Percentiles rank a stretch among this genome's conserved stretches.
Evolutionary conservation across 2,797 vertebrate genomes (phyloP).

Genomic region (Pterois miles): DNA sequence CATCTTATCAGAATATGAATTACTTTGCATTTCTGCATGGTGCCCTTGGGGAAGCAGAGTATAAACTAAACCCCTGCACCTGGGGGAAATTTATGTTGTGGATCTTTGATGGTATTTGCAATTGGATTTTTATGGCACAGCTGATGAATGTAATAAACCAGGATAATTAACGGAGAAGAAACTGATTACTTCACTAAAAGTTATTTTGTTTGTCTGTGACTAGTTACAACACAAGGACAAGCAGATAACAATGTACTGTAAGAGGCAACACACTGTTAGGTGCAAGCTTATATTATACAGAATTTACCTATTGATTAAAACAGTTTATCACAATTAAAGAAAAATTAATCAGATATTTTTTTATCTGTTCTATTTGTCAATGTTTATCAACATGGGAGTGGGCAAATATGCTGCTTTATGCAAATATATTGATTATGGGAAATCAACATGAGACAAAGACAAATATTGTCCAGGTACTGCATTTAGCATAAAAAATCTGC

Average conservation of each 20-base stretch:
- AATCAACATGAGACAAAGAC: no score
- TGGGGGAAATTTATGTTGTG: conserved; percentile 66
- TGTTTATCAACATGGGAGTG: no score
- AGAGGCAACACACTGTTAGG: not conserved
- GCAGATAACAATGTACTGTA: conserved; percentile 5
- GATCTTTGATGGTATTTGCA: conserved; percentile 70
- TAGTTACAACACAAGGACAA: conserved; percentile 45
- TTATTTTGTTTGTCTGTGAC: conserved; percentile 52
- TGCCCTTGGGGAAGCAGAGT: conserved; percentile 56
- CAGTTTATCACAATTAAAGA: rapidly evolving
- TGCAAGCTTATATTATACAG: no score
- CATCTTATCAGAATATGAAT: conserved; percentile 34
- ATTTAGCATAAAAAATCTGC: no score
- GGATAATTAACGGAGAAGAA: conserved; percentile 67
- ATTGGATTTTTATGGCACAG: conserved; percentile 68
- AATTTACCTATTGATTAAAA: no score
- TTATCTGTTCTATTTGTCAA: no score
- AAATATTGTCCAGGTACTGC: no score
- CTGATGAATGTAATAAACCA: conserved; percentile 66
- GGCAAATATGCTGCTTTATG: no score
- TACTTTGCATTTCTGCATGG: conserved; percentile 48
- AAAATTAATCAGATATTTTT: no score
- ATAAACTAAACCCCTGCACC: conserved; percentile 60
- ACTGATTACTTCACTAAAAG: conserved; percentile 55
- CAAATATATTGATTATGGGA: no score